Base-by-base conservation (phyloP, 2,113 vertebrate species). In the Bostrychus sinensis region DNA sequence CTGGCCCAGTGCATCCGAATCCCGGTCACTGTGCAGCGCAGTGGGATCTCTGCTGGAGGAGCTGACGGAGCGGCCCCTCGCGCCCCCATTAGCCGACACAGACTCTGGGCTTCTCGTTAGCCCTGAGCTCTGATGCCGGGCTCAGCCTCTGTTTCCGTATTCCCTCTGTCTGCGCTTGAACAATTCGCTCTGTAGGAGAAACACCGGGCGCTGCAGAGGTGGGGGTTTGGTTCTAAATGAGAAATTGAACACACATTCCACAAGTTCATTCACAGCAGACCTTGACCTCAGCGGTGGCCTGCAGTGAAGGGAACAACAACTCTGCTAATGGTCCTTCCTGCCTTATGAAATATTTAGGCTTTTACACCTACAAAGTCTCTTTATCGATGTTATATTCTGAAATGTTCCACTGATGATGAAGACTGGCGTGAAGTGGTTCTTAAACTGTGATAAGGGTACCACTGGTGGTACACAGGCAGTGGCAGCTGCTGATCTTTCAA, bases 81-180 rank as follows among this genome's bases (percentile, higher is more conserved):
- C 12, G 1, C 42, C 63, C 36, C 60, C 34, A 61, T 72, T 61
- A 68, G 63, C 60, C 59, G 65, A 58, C 56, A 71, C 17, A 2
- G 36, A 28, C 28, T 50, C 53, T 36, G 61, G 54, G 62, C 63
- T 46, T 55, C 59, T 60, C 67, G 62, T 62, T 62, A 69, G 37
- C 51, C 13, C 5, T 17, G 25, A 56, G 53, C 51, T 41, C 30
- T 53, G 48, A 67, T 2, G 23, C 72, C 41, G 45, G 58, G 54
- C 53, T 62, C 41, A 58, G 69, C 14, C 39, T 36, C 39, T 66
- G 58, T 56, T 66, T 66, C 30, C 23, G 34, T 23, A 28, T 50
- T 39, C 48, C 19, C 5, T 38, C n/a, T 42, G 38, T 28, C 59
- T 62, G 25, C 9, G 11, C 62, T 39, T 53, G 23, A 66, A 37